These are phyloP conservation scores for Pseudoips prasinana DNA, from an alignment of 2,888 invertebrate genomes.

Conservation along the genomic window DNA sequence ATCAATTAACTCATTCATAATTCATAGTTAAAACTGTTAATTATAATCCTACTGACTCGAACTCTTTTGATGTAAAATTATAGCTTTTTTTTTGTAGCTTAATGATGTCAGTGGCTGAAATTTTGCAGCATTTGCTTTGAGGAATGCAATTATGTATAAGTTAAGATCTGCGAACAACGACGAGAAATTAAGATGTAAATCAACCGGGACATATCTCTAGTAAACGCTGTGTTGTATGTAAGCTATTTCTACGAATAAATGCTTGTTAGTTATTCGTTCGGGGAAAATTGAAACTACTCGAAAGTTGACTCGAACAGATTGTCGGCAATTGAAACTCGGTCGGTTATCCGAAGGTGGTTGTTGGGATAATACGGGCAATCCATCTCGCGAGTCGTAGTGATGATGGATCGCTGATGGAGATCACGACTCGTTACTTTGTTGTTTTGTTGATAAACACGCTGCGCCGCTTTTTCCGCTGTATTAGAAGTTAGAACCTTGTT, in stretches of 20 bases:
- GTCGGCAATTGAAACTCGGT: conserved; percentile 62
- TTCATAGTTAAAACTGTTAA: conserved; percentile 51
- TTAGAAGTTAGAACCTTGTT: conserved; percentile 72
- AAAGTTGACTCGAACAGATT: conserved; percentile 63
- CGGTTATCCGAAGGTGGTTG: conserved; percentile 59
- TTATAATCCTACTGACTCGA: conserved; percentile 35
- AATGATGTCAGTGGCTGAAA: conserved; percentile 8
- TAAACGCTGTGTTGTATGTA: conserved; percentile 1
- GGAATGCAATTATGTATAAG: too few species aligned
- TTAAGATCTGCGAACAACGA: too few species aligned
- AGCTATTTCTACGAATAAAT: conserved; percentile 42
- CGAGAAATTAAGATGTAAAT: too few species aligned
- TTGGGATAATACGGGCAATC: conserved; percentile 73
- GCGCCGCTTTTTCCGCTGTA: conserved; percentile 58
- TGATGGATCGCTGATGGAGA: conserved; percentile 76
- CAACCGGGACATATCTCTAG: too few species aligned
- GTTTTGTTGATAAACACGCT: conserved; percentile 68
- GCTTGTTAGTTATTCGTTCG: conserved; percentile 52
- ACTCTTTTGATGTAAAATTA: conserved; percentile 22
- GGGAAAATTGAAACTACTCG: conserved; percentile 46
- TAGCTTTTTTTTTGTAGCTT: conserved; percentile 16
- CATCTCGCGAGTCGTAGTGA: conserved; percentile 63
- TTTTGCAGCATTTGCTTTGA: conserved; percentile 1
- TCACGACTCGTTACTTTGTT: conserved; percentile 72
- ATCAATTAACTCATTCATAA: conserved; percentile 74